phyloP scores from a whole-genome alignment of 2,797 vertebrate genomes.

The Leucoraja ocellata region DNA sequence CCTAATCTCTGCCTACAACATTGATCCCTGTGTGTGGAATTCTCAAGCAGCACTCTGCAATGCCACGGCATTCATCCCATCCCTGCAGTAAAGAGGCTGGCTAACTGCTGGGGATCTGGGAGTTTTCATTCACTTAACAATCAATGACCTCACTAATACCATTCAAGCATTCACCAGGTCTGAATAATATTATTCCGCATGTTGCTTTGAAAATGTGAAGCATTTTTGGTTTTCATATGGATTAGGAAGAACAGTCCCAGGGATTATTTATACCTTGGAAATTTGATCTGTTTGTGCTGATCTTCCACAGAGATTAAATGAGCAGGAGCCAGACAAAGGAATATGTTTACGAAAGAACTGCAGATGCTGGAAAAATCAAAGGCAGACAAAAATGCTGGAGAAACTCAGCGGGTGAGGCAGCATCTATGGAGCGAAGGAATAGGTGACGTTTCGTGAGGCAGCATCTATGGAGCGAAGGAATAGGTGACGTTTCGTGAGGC shows the following conservation, averaged over 20 bases:
- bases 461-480: no score
- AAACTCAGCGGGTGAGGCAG: no score
- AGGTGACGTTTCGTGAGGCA: no score
- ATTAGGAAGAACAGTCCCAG: background rate
- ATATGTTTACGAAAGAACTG: no score
- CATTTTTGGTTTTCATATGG: background rate
- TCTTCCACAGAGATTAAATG: background rate
- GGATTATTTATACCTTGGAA: background rate
- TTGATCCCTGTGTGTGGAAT: conserved; percentile 19
- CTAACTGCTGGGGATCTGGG: background rate
- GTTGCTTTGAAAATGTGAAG: background rate
- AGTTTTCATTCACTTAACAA: background rate
- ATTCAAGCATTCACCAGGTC: background rate
- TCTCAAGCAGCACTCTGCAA: background rate
- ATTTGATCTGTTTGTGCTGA: background rate
- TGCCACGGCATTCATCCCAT: background rate
- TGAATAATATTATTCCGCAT: conserved; percentile 13
- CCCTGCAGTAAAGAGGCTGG: background rate
- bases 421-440: no score
- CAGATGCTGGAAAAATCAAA: no score
- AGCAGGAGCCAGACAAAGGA: background rate
- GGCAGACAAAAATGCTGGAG: no score
- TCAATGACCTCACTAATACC: background rate
- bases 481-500: no score
- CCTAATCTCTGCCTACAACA: background rate